These are phyloP conservation scores for Sebastes dallii DNA, from an alignment of 2,797 vertebrate genomes.

Conservation along the genomic window DNA sequence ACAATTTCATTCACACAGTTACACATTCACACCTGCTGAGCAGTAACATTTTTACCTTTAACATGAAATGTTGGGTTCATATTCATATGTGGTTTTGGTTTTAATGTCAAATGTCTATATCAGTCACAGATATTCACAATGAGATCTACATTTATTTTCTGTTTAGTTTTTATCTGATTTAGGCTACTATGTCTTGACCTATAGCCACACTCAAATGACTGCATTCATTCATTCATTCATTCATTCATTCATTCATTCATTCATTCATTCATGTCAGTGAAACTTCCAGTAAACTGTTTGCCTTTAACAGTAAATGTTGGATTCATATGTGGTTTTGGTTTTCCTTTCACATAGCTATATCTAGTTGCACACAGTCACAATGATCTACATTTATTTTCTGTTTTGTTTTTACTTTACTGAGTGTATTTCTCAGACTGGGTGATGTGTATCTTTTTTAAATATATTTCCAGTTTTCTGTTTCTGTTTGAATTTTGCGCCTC, in stretches of 20 bases:
- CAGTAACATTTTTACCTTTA: too few relatives aligned
- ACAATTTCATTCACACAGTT: too few relatives aligned
- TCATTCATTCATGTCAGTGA: not conserved
- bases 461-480: not conserved
- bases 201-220: not conserved
- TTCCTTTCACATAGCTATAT: not conserved
- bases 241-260: not conserved
- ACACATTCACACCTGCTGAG: too few relatives aligned
- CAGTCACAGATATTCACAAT: too few relatives aligned
- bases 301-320: not conserved
- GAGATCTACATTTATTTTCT: too few relatives aligned
- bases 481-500: not conserved
- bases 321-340: constrained; percentile 7
- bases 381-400: not conserved
- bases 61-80: too few relatives aligned
- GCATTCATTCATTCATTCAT: not conserved
- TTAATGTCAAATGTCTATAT: too few relatives aligned
- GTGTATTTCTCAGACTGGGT: not conserved
- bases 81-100: too few relatives aligned
- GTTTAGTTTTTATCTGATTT: not conserved
- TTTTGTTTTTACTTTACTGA: constrained; percentile 7
- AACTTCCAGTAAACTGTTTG: not conserved
- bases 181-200: not conserved
- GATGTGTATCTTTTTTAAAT: not conserved
- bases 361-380: not conserved